Base-by-base conservation (phyloP, 1,140 invertebrate genomes). In the Eupeodes corollae region DNA sequence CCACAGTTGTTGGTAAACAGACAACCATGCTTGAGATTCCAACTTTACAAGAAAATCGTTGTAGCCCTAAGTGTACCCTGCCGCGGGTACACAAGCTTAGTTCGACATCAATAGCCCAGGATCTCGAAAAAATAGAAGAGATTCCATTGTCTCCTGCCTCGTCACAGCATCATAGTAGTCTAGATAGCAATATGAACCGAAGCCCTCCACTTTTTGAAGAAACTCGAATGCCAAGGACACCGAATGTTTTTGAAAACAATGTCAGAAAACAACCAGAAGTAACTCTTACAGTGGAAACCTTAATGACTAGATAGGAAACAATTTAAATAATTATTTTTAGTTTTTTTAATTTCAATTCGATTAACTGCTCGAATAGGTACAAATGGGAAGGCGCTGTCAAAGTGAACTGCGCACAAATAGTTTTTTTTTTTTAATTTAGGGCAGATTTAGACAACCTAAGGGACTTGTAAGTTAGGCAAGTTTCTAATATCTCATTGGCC, bases 101-200 rank as follows among this genome's bases (percentile, higher is more conserved):
- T 61, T 83, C 81, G 13, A 77, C 78, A 3, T 81, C 81, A 10
- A 79, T 80, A 18, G 78, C 79, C 3, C 75, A 76, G 49, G 82
- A 84, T 68, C 62, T 83, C 50, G 80, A 82, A 56, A 74, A 79
- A 54, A 84, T 84, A 53, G 80, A 83, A 60, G 82, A 84, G 56
- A 73, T 80, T 18, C 76, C 78, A 12, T 46, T 73, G 18, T 68
- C 65, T n/a, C 65, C 65, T 11, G 58, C 64, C 16, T 65, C 62
- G 16, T 62, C 58, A 32, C 59, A 63, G 33, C 60, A 67, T 42
- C 59, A 63, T 49, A 63, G 59, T 49, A 67, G 61, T 37, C 48
- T 67, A n/a, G 64, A 68, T 33, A 64, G 61, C 32, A 67, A 61
- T 46, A 51, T 68, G 3, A 68, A 64, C 52, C 61, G 62, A 16